A percentile compares a stretch with the other conserved stretches of the same genome.
Conservation (phyloP, 2,113 vertebrate species). For the Sorex araneus region DNA sequence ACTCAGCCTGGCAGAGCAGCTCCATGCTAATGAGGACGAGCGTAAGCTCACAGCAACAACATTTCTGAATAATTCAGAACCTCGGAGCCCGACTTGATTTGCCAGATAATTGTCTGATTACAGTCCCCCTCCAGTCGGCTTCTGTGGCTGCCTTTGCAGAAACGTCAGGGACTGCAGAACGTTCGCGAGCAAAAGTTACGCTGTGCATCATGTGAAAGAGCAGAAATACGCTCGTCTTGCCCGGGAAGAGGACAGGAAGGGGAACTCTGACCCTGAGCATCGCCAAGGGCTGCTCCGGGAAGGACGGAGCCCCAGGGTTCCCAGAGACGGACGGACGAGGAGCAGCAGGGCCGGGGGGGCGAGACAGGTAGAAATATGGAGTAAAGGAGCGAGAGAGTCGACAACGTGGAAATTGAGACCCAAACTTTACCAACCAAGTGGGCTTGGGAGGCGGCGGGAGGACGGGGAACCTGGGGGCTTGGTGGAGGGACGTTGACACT, state of each 20-base stretch:
- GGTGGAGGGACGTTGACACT: no score
- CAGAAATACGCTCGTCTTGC: not conserved
- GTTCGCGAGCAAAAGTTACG: conserved; percentile 64
- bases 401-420: no score
- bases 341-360: no score
- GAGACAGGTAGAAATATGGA: no score
- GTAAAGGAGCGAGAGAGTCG: no score
- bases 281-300: not conserved
- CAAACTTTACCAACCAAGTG: no score
- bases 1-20: conserved; percentile 87
- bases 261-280: not conserved
- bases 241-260: conserved; percentile 4
- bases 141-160: conserved; percentile 62
- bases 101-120: conserved; percentile 85
- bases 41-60: conserved; percentile 86
- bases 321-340: no score
- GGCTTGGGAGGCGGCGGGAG: no score
- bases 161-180: conserved; percentile 63
- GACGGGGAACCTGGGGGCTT: no score
- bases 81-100: conserved; percentile 74
- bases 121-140: conserved; percentile 56
- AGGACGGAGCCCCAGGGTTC: not conserved
- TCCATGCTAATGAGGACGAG: conserved; percentile 91
- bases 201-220: conserved; percentile 76
- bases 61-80: conserved; percentile 88